A percentile compares a stretch with the other conserved stretches of the same genome.
These are phyloP conservation scores for Lypha dubia DNA, from an alignment of 2,888 invertebrate species.

Conservation along the genomic window DNA sequence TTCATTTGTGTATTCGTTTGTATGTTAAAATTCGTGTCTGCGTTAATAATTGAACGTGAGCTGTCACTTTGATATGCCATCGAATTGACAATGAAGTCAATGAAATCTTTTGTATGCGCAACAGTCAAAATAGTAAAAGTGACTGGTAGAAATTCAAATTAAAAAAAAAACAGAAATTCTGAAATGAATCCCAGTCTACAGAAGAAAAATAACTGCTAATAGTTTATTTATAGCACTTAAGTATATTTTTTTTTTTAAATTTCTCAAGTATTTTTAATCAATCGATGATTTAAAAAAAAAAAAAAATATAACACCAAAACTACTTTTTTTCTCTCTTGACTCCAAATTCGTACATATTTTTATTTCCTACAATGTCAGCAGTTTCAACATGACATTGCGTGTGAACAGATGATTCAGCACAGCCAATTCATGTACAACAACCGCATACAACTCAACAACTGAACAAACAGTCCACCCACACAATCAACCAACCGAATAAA, in stretches of 20 bases:
- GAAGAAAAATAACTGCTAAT: too few relatives aligned
- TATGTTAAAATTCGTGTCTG: constrained; percentile 10
- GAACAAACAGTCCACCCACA: constrained; percentile 36
- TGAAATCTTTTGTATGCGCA: constrained; percentile 11
- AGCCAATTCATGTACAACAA: constrained; percentile 75
- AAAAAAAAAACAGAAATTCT: background rate
- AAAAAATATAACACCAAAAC: too few relatives aligned
- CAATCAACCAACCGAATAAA: constrained; percentile 29
- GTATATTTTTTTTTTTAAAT: background rate
- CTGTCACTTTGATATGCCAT: constrained; percentile 56
- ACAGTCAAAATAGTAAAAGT: background rate
- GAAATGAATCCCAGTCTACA: too few relatives aligned
- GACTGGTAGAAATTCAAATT: background rate
- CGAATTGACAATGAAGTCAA: constrained; percentile 47
- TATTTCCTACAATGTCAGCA: constrained; percentile 70
- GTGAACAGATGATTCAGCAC: constrained; percentile 73
- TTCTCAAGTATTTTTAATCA: background rate
- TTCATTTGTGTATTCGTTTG: background rate
- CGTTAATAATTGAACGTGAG: constrained; percentile 64
- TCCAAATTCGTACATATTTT: constrained; percentile 54
- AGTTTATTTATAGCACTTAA: background rate
- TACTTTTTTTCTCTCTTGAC: too few relatives aligned
- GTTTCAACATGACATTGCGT: constrained; percentile 73
- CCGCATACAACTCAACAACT: constrained; percentile 61
- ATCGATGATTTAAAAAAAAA: too few relatives aligned